These are phyloP conservation scores for Galeruca laticollis DNA, from an alignment of 2,888 invertebrate genomes.

Conservation along the genomic window DNA sequence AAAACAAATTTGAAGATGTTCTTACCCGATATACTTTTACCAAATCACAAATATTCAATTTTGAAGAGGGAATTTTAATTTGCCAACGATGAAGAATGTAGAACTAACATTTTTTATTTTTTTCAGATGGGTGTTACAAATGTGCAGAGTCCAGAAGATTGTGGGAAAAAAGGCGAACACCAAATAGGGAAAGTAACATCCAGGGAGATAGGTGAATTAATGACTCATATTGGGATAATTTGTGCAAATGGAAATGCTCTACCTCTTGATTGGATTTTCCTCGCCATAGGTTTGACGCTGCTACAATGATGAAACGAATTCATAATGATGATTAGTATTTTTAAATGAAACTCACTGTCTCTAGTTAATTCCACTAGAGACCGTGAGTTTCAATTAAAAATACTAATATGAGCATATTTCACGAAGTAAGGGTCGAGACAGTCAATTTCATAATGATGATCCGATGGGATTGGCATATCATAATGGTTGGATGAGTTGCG, in stretches of 20 bases:
- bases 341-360: too few relatives aligned
- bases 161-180: conserved; percentile 48
- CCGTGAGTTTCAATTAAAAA: too few relatives aligned
- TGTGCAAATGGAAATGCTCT: too few relatives aligned
- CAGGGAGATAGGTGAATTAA: not conserved
- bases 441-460: too few relatives aligned
- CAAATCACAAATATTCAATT: not conserved
- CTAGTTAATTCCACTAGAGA: too few relatives aligned
- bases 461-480: conserved; percentile 36
- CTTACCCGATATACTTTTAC: conserved; percentile 15
- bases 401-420: too few relatives aligned
- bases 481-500: conserved; percentile 21
- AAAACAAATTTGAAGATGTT: conserved; percentile 30
- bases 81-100: not conserved
- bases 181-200: conserved; percentile 37
- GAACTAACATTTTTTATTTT: conserved; percentile 17
- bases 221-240: too few relatives aligned
- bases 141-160: conserved; percentile 31
- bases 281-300: conserved; percentile 8
- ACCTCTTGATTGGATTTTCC: conserved; percentile 43
- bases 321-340: too few relatives aligned
- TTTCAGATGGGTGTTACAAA: conserved; percentile 6
- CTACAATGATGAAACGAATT: conserved; percentile 38
- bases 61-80: not conserved
- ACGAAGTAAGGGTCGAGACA: too few relatives aligned